These are phyloP conservation scores for Neoascia interrupta DNA, from an alignment of 2,888 invertebrate species.

Conservation along the genomic window DNA sequence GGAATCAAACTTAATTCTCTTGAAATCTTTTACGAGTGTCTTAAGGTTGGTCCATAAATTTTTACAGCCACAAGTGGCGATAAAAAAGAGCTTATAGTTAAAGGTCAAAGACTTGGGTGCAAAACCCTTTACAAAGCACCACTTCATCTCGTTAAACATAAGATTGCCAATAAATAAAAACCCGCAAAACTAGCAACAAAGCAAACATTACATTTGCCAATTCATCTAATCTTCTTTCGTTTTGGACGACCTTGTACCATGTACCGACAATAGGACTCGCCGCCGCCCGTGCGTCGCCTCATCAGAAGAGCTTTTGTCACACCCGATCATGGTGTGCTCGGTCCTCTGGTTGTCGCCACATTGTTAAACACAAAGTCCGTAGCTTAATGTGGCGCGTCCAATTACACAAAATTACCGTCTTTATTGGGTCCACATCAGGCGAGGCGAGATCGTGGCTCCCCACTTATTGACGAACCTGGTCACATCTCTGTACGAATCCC, in stretches of 20 bases:
- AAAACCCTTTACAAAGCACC: background rate
- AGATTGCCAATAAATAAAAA: background rate
- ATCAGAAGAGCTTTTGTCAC: slow-evolving; percentile 25
- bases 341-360: background rate
- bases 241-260: slow-evolving; percentile 8
- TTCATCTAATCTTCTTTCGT: slow-evolving; percentile 24
- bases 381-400: slow-evolving; percentile 53
- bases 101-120: slow-evolving; percentile 7
- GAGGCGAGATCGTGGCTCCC: slow-evolving; percentile 16
- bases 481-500: slow-evolving; percentile 54
- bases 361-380: background rate
- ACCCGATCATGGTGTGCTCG: background rate
- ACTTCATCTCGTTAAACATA: slow-evolving; percentile 28
- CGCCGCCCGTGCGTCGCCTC: no score
- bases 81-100: background rate
- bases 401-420: slow-evolving; percentile 54
- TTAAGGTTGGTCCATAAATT: no score
- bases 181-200: slow-evolving; percentile 2
- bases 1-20: no score
- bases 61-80: background rate
- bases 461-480: slow-evolving; percentile 44
- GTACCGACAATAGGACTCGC: background rate
- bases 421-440: slow-evolving; percentile 43
- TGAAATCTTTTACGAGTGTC: no score
- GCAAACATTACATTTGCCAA: background rate